Base-by-base conservation (phyloP, 1,140 invertebrate genomes). In the Plectus sambesii region DNA sequence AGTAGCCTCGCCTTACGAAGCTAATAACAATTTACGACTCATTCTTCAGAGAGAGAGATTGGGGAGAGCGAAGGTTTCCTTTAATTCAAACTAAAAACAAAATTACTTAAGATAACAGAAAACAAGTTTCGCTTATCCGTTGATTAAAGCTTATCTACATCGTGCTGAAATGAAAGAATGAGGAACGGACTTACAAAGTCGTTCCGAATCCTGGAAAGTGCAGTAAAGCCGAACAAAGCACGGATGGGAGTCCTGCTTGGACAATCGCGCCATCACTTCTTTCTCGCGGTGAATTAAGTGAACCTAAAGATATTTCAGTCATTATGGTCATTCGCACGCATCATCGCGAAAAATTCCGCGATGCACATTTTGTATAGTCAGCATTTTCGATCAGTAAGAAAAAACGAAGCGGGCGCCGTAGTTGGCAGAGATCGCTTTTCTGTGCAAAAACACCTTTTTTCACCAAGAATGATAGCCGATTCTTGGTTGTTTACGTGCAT, bases 221-320 rank as follows among this genome's bases (percentile, higher is more conserved):
- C 83, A 93, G 64, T 83, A 89, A 3, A 99, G 75, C 62, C 83
- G 82, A 12, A 96, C 86, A 70, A 98, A 89, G 68, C 87, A 92
- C 15, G 80, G 81, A 54, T 75, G 73, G 30, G 71, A 68, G 3
- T 68, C 53, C 45, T 67, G 66, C 51, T 72, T 48, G 1, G 52
- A 64, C 5, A 62, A 29, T 9, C 29, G 35, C 17, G 61, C 81
- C 53, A 94, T 70, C 12, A 88, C 82, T 62, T 90, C 83, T 69
- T 88, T 92, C 68, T 94, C 89, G 29, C 89, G 76, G 69, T 83
- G 84, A 26, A 97, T 83, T 69, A 90, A 89, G 61, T 88, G 45
- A 23, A 49, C 22, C 51, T 53, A 25, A 20, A 53, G 5, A 8
- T 9, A 40, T 40, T 40, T 19, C 9, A 44, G 29, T 8, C 17